Evolutionary conservation across 2,888 invertebrate genomes (phyloP), one percentile per base, ranked within the genome.

Genomic region (Lissonota sp.): DNA sequence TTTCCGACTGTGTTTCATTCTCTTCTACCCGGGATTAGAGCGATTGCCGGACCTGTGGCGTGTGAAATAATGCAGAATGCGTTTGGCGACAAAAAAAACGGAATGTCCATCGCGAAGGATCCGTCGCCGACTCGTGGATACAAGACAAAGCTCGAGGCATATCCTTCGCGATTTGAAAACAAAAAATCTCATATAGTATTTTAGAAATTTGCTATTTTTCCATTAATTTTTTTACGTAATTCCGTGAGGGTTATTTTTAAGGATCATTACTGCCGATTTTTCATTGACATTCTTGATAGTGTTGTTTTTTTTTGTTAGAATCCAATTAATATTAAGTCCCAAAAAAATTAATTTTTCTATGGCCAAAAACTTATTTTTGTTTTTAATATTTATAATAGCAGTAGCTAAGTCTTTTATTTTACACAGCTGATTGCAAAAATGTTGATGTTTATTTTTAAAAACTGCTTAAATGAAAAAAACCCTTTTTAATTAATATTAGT

Each of bases 1-100:
- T 49, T 60, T 26, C 26, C 26, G 12, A 69, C 62, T 63, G 64
- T 58, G 44, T 51, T 55, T 80, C 75, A 63, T 8, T 8, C 73
- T 49, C 26, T 8, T n/a, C 14, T 5, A 7, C 16, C 87, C 86
- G 67, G 84, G 76, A 86, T 89, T 88, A 86, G 88, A 87, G 84
- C 85, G 82, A 85, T 77, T 63, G 76, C 58, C 37, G 62, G 14
- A 14, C 84, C 84, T 79, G 1, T 26, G 74, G 81, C 87, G 89
- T 87, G 89, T 88, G 87, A 88, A 89, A 88, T 89, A 88, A 88
- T 84, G 86, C 84, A 80, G 85, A 83, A 85, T 81, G 84, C 81
- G 71, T 69, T 83, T 83, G 83, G 62, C 72, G 58, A 64, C 83
- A 90, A 91, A 86, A 90, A 83, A 87, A 90, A 88, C 86, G 87